phyloP scores from a whole-genome alignment of 2,113 vertebrate species.

The Suncus etruscus region DNA sequence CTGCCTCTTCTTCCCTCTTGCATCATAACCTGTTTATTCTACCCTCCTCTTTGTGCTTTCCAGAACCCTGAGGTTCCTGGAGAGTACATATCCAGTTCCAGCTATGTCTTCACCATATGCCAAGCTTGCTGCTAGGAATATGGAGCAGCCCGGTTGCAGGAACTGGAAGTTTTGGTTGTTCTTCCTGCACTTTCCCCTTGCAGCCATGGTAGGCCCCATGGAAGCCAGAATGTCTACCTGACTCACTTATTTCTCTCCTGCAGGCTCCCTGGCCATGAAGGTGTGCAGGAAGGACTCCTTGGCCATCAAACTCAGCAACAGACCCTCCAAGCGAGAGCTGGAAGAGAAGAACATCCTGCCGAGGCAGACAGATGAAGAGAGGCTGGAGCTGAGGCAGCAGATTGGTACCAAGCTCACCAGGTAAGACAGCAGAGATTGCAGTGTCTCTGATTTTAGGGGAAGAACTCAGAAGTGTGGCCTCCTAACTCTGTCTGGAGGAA shows the following conservation, averaged over 20 bases:
- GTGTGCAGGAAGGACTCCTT: conserved; percentile 98
- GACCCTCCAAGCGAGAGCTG: conserved; percentile 96
- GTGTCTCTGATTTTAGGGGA: accelerated
- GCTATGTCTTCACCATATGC: accelerated
- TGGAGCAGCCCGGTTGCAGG: accelerated
- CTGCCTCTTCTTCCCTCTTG: accelerated
- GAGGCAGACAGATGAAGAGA: conserved; percentile 96
- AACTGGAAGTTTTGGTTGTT: background rate
- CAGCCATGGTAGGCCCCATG: accelerated
- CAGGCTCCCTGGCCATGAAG: conserved; percentile 96
- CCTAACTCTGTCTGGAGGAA: background rate
- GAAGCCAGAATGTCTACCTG: background rate
- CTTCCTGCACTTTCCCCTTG: background rate
- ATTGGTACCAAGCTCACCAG: conserved; percentile 98
- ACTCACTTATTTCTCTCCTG: conserved; percentile 1
- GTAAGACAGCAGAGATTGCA: conserved; percentile 82
- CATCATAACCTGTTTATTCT: background rate
- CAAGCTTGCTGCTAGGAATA: background rate
- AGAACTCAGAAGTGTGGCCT: background rate
- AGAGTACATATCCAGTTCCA: background rate
- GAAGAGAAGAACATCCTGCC: conserved; percentile 99
- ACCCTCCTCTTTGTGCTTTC: background rate
- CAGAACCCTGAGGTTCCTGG: background rate
- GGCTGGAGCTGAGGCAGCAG: conserved; percentile 96
- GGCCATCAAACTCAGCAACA: conserved; percentile 98